Evolutionary conservation across 2,797 vertebrate species (phyloP).

Genomic region (Discoglossus pictus): DNA sequence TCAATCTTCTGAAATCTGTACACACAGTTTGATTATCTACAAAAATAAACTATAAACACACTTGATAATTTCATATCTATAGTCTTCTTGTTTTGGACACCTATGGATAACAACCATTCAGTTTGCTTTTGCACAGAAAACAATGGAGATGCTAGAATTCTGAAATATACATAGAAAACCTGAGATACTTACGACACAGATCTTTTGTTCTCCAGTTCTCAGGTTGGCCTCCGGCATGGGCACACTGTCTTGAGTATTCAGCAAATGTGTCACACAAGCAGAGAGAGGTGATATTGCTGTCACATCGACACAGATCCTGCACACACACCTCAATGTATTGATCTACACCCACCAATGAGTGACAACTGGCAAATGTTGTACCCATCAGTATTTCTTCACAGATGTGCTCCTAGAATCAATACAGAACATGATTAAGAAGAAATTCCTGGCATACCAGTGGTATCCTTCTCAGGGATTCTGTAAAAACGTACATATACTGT

Average conservation of each 20-base stretch:
- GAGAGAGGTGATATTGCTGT: slow-evolving; percentile 13
- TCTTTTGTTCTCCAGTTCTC: slow-evolving; percentile 75
- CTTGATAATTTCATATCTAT: no score
- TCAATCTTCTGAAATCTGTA: no score
- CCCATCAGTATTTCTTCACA: slow-evolving; percentile 75
- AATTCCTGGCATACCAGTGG: no score
- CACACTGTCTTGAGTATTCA: slow-evolving; percentile 85
- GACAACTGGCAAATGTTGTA: slow-evolving; percentile 70
- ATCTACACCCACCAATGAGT: slow-evolving; percentile 64
- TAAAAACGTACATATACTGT: no score
- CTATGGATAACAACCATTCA: no score
- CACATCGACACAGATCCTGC: slow-evolving; percentile 78
- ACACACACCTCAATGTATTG: slow-evolving; percentile 77
- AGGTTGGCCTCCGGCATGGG: slow-evolving; percentile 82
- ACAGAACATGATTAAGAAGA: no score
- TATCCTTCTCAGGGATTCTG: no score
- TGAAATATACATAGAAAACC: background rate
- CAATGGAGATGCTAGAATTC: no score
- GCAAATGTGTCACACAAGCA: slow-evolving; percentile 85
- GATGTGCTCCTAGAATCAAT: slow-evolving; percentile 49
- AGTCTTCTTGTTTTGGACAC: no score
- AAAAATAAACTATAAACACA: no score
- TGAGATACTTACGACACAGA: slow-evolving; percentile 81
- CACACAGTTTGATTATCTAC: no score
- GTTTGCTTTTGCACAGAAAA: no score